A percentile compares a stretch with the other conserved stretches of the same genome.
phyloP scores from a whole-genome alignment of 2,113 vertebrate species.

The Donacobius atricapilla region DNA sequence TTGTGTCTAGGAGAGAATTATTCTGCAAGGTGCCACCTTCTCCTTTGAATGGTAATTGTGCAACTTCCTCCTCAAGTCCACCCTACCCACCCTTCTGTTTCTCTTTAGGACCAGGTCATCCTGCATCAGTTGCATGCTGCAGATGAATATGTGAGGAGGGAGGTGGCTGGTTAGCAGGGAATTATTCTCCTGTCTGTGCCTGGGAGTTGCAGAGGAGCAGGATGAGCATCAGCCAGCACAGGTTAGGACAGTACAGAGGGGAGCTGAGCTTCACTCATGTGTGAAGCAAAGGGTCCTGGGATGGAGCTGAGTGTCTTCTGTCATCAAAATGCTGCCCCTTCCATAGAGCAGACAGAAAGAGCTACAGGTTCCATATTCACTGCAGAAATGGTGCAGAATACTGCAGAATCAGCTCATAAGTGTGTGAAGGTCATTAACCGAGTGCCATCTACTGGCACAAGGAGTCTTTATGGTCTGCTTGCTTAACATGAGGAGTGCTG shows the following conservation, averaged over 20 bases:
- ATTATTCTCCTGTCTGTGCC: background rate
- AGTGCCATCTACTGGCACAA: constrained; percentile 11
- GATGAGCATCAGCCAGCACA: background rate
- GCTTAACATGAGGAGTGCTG: background rate
- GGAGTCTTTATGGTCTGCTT: background rate
- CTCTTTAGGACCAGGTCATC: background rate
- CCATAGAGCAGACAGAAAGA: background rate
- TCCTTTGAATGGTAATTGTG: background rate
- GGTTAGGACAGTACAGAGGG: background rate
- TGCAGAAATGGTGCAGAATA: background rate
- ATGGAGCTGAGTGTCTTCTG: background rate
- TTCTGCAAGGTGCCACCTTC: background rate
- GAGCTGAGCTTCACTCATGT: background rate
- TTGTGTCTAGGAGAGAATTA: background rate
- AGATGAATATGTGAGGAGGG: background rate
- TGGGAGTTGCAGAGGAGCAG: background rate
- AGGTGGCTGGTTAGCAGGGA: background rate
- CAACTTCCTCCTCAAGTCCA: background rate
- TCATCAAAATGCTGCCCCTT: background rate
- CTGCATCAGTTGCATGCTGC: background rate
- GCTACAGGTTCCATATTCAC: background rate
- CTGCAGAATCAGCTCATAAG: background rate
- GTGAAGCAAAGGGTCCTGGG: background rate
- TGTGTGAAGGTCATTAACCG: background rate
- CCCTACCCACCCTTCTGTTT: background rate